A percentile compares a stretch with the other conserved stretches of the same genome.
phyloP scores from a whole-genome alignment of 2,888 invertebrate species.

The Melanophora roralis region DNA sequence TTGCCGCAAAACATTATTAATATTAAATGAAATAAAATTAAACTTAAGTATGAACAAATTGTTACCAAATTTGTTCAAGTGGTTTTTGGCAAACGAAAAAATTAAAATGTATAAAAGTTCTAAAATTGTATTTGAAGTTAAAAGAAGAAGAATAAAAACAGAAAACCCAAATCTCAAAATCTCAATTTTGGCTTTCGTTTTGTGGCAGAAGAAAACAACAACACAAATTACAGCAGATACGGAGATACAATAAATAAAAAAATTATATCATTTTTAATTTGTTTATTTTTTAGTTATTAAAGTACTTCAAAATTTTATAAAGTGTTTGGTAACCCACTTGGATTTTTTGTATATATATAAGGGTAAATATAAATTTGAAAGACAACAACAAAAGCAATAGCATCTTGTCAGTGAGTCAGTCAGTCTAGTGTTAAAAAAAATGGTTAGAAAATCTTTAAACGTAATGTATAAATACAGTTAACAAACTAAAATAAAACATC shows the following conservation, averaged over 20 bases:
- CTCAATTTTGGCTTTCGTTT: constrained; percentile 25
- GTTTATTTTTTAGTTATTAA: constrained; percentile 28
- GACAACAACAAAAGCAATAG: constrained; percentile 3
- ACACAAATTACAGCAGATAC: constrained; percentile 19
- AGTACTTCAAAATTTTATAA: constrained; percentile 58
- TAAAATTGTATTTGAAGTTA: neutral
- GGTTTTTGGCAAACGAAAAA: neutral
- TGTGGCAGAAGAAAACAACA: constrained; percentile 21
- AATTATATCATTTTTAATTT: constrained; percentile 27
- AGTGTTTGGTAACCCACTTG: constrained; percentile 62
- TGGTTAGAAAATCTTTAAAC: constrained; percentile 40
- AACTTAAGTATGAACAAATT: neutral
- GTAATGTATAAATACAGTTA: constrained; percentile 69
- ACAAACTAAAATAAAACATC: constrained; percentile 67
- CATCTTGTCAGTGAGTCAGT: neutral
- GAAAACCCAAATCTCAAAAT: neutral
- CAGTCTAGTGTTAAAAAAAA: constrained; percentile 35
- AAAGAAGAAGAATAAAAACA: neutral
- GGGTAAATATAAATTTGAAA: constrained; percentile 3
- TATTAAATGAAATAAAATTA: neutral
- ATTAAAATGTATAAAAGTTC: neutral
- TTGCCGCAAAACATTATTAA: neutral
- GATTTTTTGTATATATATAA: constrained; percentile 44
- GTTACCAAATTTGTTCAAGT: constrained; percentile 1
- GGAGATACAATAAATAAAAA: constrained; percentile 47